Evolutionary conservation across 2,113 vertebrate genomes (phyloP), one percentile per base, ranked within the genome.

Genomic region (Sardina pilchardus): DNA sequence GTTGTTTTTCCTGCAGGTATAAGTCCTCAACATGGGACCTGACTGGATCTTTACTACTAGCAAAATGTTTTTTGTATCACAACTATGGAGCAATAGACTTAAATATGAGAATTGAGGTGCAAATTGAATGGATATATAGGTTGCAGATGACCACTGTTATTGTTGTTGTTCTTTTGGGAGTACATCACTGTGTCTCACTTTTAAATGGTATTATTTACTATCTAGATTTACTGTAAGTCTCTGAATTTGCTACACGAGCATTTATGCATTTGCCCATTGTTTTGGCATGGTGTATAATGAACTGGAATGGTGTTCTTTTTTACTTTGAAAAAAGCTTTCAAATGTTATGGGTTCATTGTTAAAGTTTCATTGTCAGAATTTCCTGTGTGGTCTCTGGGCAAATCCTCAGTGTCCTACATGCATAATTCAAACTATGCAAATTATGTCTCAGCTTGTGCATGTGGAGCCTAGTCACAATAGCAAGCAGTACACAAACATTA

Each of bases 391-490:
- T 78, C 30, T 78, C 30, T 75, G 71, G 30, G 30, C 26, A 34
- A 78, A 78, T 78, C 9, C n/a, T 71, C 5, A 34, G n/a, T 71
- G n/a, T 71, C 30, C 36, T 5, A 16, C 30, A 34, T 78, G 71
- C 71, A 78, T 78, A 78, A 36, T 78, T 17, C 71, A 78, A 36
- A 36, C 71, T 78, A 78, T 78, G 71, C 71, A 78, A 78, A 78
- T 78, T 21, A 78, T 16, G 10, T 78, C 71, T 14, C 30, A 2
- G 71, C 14, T 78, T 78, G 71, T 16, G 71, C 26, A 71, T 34
- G 63, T 34, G 63, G 63, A 8, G 59, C 21, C 2, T 8, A 3
- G 56, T n/a, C 56, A 71, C 63, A 17, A 36, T 2, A 30, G 9
- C 26, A 75, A 30, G n/a, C 63, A 71, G 26, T 30, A 34, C 19